These are phyloP conservation scores for Vanessa atalanta DNA, from an alignment of 1,140 invertebrate genomes.

Conservation along the genomic window DNA sequence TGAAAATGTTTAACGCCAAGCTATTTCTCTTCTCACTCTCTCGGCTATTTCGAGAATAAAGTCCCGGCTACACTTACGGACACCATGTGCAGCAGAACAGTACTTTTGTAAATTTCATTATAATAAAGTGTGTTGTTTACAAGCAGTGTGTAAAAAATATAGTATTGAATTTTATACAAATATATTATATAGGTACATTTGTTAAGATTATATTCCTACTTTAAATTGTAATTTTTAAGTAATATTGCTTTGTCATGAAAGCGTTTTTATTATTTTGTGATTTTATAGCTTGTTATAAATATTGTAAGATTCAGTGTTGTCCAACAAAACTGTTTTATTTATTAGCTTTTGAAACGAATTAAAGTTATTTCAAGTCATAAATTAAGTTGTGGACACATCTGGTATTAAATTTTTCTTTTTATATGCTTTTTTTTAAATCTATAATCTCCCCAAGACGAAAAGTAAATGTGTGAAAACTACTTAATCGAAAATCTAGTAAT, in stretches of 20 bases:
- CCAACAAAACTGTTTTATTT: conserved; percentile 34
- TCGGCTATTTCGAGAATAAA: too few relatives aligned
- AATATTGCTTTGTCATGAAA: conserved; percentile 34
- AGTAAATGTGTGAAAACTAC: too few relatives aligned
- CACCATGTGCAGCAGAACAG: too few relatives aligned
- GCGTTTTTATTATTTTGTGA: conserved; percentile 44
- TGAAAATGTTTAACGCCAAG: too few relatives aligned
- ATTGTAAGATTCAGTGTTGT: conserved; percentile 32
- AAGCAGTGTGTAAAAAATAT: conserved; percentile 41
- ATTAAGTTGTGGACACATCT: conserved; percentile 41
- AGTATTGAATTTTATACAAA: conserved; percentile 58
- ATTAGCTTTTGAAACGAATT: conserved; percentile 33
- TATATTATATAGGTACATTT: conserved; percentile 39
- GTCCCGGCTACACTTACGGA: too few relatives aligned
- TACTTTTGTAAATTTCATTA: not conserved
- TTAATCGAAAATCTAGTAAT: too few relatives aligned
- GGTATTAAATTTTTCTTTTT: conserved; percentile 47
- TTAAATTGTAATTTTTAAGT: conserved; percentile 30
- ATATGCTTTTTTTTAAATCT: conserved; percentile 31
- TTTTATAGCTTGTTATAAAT: conserved; percentile 45
- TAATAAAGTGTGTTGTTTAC: not conserved
- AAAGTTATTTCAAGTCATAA: conserved; percentile 38
- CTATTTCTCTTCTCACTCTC: too few relatives aligned
- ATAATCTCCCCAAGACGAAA: too few relatives aligned
- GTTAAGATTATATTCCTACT: conserved; percentile 37